Percentiles rank a stretch among this genome's conserved stretches.
phyloP scores from a whole-genome alignment of 2,888 invertebrate genomes.

The Sinhomidia bicolor region DNA sequence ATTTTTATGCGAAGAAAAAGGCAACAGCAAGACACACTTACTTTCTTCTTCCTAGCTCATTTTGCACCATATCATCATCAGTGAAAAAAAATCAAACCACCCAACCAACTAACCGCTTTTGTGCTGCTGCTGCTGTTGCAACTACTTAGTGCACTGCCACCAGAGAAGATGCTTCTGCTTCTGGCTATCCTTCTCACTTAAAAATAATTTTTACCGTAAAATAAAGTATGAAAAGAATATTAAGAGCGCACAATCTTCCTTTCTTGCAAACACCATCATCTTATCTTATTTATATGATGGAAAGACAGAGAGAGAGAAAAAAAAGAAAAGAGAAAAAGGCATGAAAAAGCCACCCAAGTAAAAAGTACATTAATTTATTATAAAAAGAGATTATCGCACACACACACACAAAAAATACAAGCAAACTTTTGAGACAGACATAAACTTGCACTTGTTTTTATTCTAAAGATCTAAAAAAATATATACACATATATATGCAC shows the following conservation, averaged over 20 bases:
- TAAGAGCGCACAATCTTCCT: background rate
- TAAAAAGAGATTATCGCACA: conserved; percentile 12
- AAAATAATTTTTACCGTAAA: conserved; percentile 17
- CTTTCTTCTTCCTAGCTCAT: conserved; percentile 1
- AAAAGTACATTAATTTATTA: conserved; percentile 13
- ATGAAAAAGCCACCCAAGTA: conserved; percentile 38
- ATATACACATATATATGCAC: background rate
- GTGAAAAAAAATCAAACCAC: too few species aligned
- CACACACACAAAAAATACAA: background rate
- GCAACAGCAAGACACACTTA: background rate
- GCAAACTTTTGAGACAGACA: background rate
- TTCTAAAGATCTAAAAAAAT: background rate
- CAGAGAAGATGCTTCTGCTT: conserved; percentile 22
- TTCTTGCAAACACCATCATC: background rate
- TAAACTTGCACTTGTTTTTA: background rate
- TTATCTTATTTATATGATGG: background rate
- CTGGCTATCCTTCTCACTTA: conserved; percentile 4
- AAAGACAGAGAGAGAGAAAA: background rate
- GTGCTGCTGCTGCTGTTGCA: background rate
- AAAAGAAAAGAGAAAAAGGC: background rate
- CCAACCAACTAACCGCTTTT: background rate
- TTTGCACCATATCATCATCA: conserved; percentile 29
- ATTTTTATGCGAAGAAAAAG: background rate
- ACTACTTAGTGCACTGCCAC: too few species aligned
- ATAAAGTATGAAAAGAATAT: background rate